Conservation (phyloP, 2,113 vertebrate genomes). For the Polypterus senegalus region DNA sequence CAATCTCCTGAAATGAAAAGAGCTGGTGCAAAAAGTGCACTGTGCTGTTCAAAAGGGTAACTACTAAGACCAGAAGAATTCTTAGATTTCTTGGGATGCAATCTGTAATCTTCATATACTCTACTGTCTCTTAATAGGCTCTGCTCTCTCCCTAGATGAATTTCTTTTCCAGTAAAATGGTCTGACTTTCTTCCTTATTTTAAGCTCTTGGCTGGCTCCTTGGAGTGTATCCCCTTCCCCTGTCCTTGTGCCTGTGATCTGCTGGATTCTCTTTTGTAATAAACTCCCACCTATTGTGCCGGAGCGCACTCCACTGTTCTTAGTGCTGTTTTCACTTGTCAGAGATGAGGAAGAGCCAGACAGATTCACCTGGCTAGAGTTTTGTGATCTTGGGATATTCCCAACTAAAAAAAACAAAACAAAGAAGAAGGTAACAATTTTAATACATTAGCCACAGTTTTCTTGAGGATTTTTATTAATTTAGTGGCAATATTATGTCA, state of each 20-base stretch:
- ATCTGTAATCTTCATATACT: no score
- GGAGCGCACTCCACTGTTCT: constrained; percentile 62
- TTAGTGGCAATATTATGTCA: no score
- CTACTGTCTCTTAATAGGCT: constrained; percentile 30
- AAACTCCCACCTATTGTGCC: constrained; percentile 89
- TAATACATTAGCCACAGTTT: no score
- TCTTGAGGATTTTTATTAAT: no score
- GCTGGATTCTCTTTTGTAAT: constrained; percentile 69
- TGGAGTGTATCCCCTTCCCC: constrained; percentile 26
- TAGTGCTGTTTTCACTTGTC: constrained; percentile 69
- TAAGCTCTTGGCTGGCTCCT: constrained; percentile 39
- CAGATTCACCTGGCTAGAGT: constrained; percentile 64
- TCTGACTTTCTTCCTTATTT: constrained; percentile 41
- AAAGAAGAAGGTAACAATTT: not conserved
- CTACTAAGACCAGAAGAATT: no score
- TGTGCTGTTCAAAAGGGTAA: no score
- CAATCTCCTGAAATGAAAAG: no score
- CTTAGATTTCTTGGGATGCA: no score
- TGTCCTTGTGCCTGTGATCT: constrained; percentile 57
- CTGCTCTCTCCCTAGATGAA: constrained; percentile 60
- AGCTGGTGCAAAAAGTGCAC: no score
- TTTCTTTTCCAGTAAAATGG: constrained; percentile 61
- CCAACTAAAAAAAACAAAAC: constrained; percentile 40
- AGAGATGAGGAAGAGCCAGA: constrained; percentile 74
- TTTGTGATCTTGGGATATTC: constrained; percentile 53